Percentiles rank a stretch among this genome's conserved stretches.
Evolutionary conservation across 2,113 vertebrate genomes (phyloP).

Genomic region (Cariama cristata): DNA sequence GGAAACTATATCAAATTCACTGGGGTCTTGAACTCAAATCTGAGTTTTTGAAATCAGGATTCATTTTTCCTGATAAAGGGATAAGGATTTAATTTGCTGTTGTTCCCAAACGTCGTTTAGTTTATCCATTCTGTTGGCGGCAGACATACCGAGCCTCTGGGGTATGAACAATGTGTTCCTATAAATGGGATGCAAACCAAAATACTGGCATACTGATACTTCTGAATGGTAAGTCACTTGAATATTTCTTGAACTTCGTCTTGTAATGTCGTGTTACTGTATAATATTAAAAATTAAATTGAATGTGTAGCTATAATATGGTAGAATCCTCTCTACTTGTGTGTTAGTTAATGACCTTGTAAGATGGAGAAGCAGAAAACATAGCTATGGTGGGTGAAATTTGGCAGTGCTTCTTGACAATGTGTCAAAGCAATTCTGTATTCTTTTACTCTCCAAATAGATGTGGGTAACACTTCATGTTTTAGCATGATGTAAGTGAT

Average conservation of each 20-base stretch:
- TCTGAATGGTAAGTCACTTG: conserved; percentile 35
- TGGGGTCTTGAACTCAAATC: not conserved
- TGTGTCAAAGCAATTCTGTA: conserved; percentile 63
- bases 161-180: not conserved
- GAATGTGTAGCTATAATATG: not conserved
- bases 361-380: conserved; percentile 48
- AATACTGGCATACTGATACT: not conserved
- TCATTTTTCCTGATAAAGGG: not conserved
- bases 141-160: not conserved
- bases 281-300: not conserved
- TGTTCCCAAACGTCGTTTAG: not conserved
- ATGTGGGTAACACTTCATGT: conserved; percentile 66
- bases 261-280: not conserved
- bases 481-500: conserved; percentile 65
- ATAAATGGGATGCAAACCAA: not conserved
- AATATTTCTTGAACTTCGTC: not conserved
- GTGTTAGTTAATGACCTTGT: conserved; percentile 46
- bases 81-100: not conserved
- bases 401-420: conserved; percentile 64
- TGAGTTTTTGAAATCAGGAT: not conserved
- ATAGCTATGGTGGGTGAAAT: conserved; percentile 55
- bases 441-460: conserved; percentile 58
- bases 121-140: not conserved
- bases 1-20: not conserved
- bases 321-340: conserved; percentile 1